phyloP scores from a whole-genome alignment of 2,888 invertebrate genomes.

The Lepas anatifera region DNA sequence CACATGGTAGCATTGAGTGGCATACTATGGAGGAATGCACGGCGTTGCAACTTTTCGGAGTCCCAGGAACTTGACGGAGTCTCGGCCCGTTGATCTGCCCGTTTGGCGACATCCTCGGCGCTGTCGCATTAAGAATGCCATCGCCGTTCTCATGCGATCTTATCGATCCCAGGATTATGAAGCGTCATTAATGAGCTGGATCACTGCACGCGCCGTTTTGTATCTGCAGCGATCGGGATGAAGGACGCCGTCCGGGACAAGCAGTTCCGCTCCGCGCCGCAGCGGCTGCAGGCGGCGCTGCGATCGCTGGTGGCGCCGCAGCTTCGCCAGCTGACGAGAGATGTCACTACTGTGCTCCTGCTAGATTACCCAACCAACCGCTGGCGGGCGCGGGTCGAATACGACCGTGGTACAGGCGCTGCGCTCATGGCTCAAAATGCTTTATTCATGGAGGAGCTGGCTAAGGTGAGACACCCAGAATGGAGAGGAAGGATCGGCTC shows the following conservation, averaged over 20 bases:
- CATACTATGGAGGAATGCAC: too few relatives aligned
- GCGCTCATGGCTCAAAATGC: neutral
- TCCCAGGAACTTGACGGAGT: too few relatives aligned
- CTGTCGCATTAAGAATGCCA: too few relatives aligned
- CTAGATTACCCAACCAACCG: neutral
- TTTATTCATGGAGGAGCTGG: neutral
- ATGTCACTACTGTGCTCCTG: neutral
- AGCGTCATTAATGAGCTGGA: too few relatives aligned
- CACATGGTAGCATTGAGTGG: too few relatives aligned
- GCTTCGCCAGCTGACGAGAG: neutral
- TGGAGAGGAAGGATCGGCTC: too few relatives aligned
- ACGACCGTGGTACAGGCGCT: neutral
- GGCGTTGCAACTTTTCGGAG: too few relatives aligned
- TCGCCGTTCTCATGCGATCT: too few relatives aligned
- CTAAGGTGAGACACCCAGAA: neutral
- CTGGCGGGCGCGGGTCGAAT: neutral
- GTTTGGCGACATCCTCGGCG: too few relatives aligned
- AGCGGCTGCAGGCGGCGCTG: neutral
- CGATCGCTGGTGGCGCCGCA: neutral
- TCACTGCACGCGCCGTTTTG: too few relatives aligned
- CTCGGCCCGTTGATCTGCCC: too few relatives aligned
- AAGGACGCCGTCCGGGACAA: neutral
- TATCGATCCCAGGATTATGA: too few relatives aligned
- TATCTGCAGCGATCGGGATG: neutral
- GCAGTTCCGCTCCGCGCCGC: neutral